These are phyloP conservation scores for Semnornis frantzii DNA, from an alignment of 2,113 vertebrate genomes.

Conservation along the genomic window DNA sequence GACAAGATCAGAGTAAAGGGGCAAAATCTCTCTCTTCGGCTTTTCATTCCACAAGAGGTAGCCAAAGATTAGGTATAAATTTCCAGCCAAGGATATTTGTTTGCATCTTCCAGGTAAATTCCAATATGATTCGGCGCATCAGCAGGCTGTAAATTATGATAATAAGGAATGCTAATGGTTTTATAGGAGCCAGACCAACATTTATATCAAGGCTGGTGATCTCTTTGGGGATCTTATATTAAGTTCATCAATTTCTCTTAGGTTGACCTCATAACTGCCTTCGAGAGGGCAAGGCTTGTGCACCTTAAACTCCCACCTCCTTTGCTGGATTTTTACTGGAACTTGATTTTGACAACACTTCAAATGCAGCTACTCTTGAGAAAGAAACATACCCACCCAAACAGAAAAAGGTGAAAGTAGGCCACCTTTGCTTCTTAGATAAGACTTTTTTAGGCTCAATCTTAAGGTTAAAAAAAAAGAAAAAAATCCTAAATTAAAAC, in stretches of 20 bases:
- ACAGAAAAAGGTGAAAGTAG: background rate
- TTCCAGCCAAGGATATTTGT: constrained; percentile 40
- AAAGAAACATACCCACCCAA: too few species aligned
- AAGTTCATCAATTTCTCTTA: constrained; percentile 34
- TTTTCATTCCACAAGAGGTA: constrained; percentile 55
- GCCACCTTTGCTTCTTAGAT: background rate
- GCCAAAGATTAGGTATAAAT: constrained; percentile 63
- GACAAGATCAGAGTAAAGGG: too few species aligned
- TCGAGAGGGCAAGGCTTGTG: background rate
- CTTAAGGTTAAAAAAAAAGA: fast-evolving
- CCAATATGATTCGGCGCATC: constrained; percentile 59
- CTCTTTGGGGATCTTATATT: constrained; percentile 6
- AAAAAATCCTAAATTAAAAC: background rate
- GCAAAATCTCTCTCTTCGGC: background rate
- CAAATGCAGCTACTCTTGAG: background rate
- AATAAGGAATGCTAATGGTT: constrained; percentile 25
- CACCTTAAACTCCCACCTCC: background rate
- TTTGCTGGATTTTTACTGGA: background rate
- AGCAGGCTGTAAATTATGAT: constrained; percentile 47
- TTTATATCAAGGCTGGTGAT: constrained; percentile 27
- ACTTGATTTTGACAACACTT: background rate
- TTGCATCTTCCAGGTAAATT: constrained; percentile 48
- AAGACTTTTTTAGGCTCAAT: background rate
- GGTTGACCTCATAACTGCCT: constrained; percentile 30
- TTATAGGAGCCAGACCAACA: constrained; percentile 30